A percentile compares a stretch with the other conserved stretches of the same genome.
Conservation (phyloP, 2,888 invertebrate genomes). For the Stomorhina lunata region DNA sequence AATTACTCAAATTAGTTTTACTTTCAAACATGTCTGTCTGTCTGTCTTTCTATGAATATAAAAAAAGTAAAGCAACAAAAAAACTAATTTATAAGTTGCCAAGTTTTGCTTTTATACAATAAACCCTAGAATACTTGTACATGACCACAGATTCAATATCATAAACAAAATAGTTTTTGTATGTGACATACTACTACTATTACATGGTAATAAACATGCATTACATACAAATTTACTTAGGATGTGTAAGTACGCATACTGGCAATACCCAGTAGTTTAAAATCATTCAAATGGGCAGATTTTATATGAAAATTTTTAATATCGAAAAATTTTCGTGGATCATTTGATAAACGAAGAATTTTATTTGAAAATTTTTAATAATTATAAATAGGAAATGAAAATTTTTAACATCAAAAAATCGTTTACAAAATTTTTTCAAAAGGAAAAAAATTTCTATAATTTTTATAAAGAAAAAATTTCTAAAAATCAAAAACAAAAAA, state of each 20-base stretch:
- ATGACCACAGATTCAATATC: constrained; percentile 45
- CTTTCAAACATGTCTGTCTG: not conserved
- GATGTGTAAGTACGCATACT: not conserved
- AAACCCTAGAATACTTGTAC: constrained; percentile 6
- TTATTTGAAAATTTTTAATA: no score
- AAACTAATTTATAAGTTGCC: constrained; percentile 20
- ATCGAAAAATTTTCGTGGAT: no score
- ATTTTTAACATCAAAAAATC: no score
- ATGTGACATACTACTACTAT: not conserved
- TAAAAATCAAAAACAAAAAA: no score
- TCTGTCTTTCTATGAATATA: not conserved
- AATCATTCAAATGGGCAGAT: no score
- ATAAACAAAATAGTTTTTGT: constrained; percentile 12
- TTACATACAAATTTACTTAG: not conserved
- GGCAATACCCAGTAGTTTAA: no score
- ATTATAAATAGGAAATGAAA: no score
- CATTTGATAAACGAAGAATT: no score
- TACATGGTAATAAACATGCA: not conserved
- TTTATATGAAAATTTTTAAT: no score
- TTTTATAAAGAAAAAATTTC: no score
- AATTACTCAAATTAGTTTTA: constrained; percentile 24
- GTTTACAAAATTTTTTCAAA: no score
- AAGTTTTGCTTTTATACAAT: not conserved
- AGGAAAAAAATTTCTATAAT: no score
- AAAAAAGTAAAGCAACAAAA: not conserved